phyloP scores from a whole-genome alignment of 2,113 vertebrate species.

The Perca schrenkii region DNA sequence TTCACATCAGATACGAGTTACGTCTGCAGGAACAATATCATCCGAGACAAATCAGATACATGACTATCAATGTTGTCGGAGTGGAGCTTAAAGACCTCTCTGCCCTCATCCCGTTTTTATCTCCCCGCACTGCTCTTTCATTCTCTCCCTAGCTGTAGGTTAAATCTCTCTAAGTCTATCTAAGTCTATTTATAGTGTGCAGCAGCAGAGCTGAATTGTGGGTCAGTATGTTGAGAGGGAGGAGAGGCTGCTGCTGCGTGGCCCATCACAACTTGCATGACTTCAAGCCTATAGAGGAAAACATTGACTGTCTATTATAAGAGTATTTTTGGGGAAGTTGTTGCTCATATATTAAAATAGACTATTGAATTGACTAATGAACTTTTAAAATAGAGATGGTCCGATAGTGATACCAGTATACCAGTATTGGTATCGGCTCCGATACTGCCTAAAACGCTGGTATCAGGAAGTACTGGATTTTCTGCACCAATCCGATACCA shows the following conservation, averaged over 20 bases:
- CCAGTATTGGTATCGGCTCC: too few relatives aligned
- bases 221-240: slow-evolving; percentile 76
- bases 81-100: slow-evolving; percentile 23
- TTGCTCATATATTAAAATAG: background rate
- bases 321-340: background rate
- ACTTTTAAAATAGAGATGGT: too few relatives aligned
- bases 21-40: background rate
- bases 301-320: background rate
- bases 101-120: slow-evolving; percentile 33
- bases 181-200: slow-evolving; percentile 69
- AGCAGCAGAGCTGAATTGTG: slow-evolving; percentile 69
- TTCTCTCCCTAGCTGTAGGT: slow-evolving; percentile 64
- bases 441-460: too few relatives aligned
- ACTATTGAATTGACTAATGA: too few relatives aligned
- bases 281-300: background rate
- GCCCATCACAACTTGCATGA: slow-evolving; percentile 28
- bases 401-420: too few relatives aligned
- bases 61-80: background rate
- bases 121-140: slow-evolving; percentile 19
- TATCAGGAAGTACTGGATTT: too few relatives aligned
- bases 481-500: too few relatives aligned
- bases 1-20: background rate
- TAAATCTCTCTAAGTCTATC: slow-evolving; percentile 63
- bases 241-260: slow-evolving; percentile 45
- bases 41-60: background rate